Evolutionary conservation across 2,888 invertebrate genomes (phyloP).

Genomic region (Geotrupes spiniger): DNA sequence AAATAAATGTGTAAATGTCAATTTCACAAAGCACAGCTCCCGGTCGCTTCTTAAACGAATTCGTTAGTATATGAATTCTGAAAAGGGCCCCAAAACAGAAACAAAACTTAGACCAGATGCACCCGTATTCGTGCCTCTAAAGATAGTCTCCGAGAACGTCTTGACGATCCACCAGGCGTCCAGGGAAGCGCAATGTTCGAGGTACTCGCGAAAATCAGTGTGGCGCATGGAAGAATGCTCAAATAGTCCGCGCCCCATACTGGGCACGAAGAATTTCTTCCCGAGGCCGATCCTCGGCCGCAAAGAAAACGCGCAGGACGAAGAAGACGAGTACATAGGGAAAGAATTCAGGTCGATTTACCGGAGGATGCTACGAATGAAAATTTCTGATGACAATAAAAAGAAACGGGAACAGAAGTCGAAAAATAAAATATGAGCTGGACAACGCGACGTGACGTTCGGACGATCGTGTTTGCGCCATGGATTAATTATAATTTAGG

Average conservation of each 20-base stretch:
- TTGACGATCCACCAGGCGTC: conserved; percentile 22
- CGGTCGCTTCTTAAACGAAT: not conserved
- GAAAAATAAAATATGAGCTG: conserved; percentile 18
- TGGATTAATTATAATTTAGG: not conserved
- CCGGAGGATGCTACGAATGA: conserved; percentile 33
- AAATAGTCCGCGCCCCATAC: conserved; percentile 32
- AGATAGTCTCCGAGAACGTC: conserved; percentile 25
- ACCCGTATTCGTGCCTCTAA: conserved; percentile 35
- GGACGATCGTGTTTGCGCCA: not conserved
- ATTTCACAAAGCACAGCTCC: conserved; percentile 1
- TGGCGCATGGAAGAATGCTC: conserved; percentile 23
- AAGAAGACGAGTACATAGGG: conserved; percentile 28
- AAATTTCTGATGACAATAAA: conserved; percentile 32
- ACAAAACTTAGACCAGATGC: conserved; percentile 38
- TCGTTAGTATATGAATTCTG: conserved; percentile 17
- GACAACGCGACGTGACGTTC: too few relatives aligned
- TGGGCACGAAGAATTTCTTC: conserved; percentile 31
- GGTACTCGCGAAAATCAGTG: conserved; percentile 36
- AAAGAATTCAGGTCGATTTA: conserved; percentile 34
- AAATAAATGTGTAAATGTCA: conserved; percentile 6
- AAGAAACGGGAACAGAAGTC: conserved; percentile 24
- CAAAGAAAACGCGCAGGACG: conserved; percentile 30
- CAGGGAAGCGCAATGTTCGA: conserved; percentile 35
- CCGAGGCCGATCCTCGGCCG: conserved; percentile 38
- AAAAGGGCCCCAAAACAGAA: conserved; percentile 22